phyloP scores from a whole-genome alignment of 2,113 vertebrate species.

The Hystrix cristata region DNA sequence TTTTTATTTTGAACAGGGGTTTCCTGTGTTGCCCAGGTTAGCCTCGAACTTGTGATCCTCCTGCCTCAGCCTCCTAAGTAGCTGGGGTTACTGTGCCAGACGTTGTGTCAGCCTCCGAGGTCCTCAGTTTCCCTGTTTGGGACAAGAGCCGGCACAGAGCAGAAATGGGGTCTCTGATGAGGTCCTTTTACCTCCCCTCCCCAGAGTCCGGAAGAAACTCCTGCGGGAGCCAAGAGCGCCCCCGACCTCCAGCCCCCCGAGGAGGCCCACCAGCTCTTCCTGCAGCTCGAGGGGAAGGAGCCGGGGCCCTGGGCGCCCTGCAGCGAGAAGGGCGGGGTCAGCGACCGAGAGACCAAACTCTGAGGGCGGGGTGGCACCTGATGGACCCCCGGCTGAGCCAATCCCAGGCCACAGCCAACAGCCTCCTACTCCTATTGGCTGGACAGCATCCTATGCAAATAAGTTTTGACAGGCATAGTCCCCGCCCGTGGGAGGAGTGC shows the following conservation, averaged over 20 bases:
- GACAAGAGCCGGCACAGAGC: not conserved
- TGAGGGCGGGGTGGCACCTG: not conserved
- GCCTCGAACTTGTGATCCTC: not conserved
- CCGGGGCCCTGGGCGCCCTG: not conserved
- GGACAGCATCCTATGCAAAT: not conserved
- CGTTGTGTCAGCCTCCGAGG: not conserved
- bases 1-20: not conserved
- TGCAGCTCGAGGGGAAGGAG: not conserved
- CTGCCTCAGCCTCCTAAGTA: not conserved
- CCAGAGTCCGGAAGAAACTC: constrained; percentile 58
- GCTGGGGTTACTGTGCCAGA: not conserved
- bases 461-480: not conserved
- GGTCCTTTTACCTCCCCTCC: not conserved
- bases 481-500: not conserved
- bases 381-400: not conserved
- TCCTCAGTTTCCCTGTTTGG: not conserved
- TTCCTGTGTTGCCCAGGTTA: not conserved
- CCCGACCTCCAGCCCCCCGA: not conserved
- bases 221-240: not conserved
- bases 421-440: not conserved
- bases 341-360: constrained; percentile 65
- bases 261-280: not conserved
- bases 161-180: not conserved
- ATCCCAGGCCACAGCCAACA: not conserved
- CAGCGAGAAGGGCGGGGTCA: not conserved